Conservation (phyloP, 2,888 invertebrate species). For the Hesperia comma region DNA sequence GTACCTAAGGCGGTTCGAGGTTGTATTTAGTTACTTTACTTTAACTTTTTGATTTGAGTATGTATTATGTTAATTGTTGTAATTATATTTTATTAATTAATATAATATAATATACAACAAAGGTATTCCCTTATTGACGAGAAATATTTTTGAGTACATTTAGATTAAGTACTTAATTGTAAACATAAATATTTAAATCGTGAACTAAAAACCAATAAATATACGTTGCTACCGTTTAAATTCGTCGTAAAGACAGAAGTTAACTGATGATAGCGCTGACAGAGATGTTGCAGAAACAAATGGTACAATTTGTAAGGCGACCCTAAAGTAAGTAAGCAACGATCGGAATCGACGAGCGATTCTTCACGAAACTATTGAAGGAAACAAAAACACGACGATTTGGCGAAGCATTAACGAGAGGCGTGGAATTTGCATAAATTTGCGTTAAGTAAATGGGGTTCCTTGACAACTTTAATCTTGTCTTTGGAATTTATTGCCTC, state of each 20-base stretch:
- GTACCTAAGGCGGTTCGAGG: too few species aligned
- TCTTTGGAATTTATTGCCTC: conserved; percentile 79
- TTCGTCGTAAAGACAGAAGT: not conserved
- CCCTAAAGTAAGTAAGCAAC: conserved; percentile 28
- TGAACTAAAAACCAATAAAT: too few species aligned
- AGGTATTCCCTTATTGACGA: too few species aligned
- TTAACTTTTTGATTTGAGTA: too few species aligned
- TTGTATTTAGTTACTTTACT: too few species aligned
- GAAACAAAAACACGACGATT: conserved; percentile 71
- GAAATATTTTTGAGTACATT: too few species aligned
- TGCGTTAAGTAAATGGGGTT: conserved; percentile 82
- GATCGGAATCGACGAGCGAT: conserved; percentile 34
- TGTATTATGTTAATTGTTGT: too few species aligned
- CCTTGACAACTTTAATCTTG: conserved; percentile 83
- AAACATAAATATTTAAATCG: too few species aligned
- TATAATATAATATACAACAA: too few species aligned
- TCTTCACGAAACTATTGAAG: conserved; percentile 42
- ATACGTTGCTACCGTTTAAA: too few species aligned
- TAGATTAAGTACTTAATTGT: too few species aligned
- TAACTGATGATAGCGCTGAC: conserved; percentile 14
- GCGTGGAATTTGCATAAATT: conserved; percentile 81
- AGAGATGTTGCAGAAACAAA: conserved; percentile 31
- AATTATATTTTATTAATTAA: too few species aligned
- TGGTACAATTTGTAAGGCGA: conserved; percentile 31
- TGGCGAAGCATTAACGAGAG: conserved; percentile 65